Base-by-base conservation (phyloP, 2,113 vertebrate species). In the Neofelis nebulosa region DNA sequence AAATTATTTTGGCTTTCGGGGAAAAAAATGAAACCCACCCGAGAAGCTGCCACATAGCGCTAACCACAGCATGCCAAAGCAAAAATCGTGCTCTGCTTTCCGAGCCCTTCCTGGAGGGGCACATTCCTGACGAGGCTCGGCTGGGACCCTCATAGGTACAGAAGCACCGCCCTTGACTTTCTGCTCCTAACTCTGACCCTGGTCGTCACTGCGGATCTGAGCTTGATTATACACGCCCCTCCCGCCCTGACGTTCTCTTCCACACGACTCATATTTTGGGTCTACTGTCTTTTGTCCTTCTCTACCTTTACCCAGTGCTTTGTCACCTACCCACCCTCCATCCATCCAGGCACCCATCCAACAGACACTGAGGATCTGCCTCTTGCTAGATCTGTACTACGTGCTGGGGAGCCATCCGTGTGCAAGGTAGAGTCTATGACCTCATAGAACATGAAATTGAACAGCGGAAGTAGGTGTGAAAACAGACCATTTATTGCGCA, bases 11-110 rank as follows among this genome's bases (percentile, higher is more conserved):
- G 66, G 41, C 71, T 93, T 73, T 80, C 63, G 31, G 52, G 36
- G 10, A 0, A 71, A 66, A 48, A 68, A 13, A 45, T 71, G 41
- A 36, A 94, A 86, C 27, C 50, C 31, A 48, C 78, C 16, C 61
- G 25, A 65, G 61, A 93, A 6, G 50, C 36, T 52, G 33, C 89
- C 65, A 0, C 11, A 79, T 89, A 25, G 92, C 8, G 41, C 68
- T 85, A 88, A 89, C 73, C 95, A 87, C 97, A 98, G 74, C 97
- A 82, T n/a, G 76, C 52, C 86, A 84, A 66, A 85, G n/a, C 1
- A 14, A 97, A 97, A 97, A n/a, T 41, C 82, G 3, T 5, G 2
- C 0, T 45, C 80, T 95, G 61, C 81, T 76, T 98, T 48, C 94
- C 91, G 79, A 71, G 8, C 45, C 86, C 38, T 63, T 4, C 0